A percentile compares a stretch with the other conserved stretches of the same genome.
These are phyloP conservation scores for Salvelinus namaycush DNA, from an alignment of 2,113 vertebrate species.

Conservation along the genomic window DNA sequence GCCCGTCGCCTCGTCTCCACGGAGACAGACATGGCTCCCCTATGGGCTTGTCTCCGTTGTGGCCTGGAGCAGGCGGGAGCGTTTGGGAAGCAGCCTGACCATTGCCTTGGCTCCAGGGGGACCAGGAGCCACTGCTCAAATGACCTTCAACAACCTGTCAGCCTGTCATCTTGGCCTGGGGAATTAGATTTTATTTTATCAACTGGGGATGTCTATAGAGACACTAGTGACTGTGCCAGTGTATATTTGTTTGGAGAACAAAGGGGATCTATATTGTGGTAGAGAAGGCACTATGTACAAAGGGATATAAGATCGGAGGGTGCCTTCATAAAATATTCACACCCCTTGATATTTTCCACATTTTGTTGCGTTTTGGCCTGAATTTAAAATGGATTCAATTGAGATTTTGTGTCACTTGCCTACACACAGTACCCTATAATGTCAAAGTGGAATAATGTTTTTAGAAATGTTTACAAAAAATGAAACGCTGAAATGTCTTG, in stretches of 20 bases:
- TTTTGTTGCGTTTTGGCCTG: too few relatives aligned
- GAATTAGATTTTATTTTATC: conserved; percentile 36
- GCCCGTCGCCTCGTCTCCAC: conserved; percentile 68
- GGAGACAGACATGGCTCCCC: conserved; percentile 75
- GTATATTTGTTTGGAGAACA: conserved; percentile 34
- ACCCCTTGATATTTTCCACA: too few relatives aligned
- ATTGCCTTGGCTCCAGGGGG: conserved; percentile 64
- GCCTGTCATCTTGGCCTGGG: conserved; percentile 66
- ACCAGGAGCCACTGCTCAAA: conserved; percentile 53
- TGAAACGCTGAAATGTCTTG: too few relatives aligned
- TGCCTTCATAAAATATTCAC: too few relatives aligned
- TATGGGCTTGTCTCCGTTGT: conserved; percentile 66
- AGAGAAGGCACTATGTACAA: conserved; percentile 11
- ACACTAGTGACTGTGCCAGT: conserved; percentile 55
- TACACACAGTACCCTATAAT: too few relatives aligned
- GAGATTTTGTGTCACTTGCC: too few relatives aligned
- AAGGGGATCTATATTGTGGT: conserved; percentile 44
- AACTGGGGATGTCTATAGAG: conserved; percentile 51
- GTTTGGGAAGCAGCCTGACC: conserved; percentile 61
- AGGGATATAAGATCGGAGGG: conserved; percentile 27
- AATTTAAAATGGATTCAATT: too few relatives aligned
- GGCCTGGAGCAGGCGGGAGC: conserved; percentile 59
- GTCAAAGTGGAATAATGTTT: too few relatives aligned
- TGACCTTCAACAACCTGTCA: conserved; percentile 73
- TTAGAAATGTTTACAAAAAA: too few relatives aligned